Conservation (phyloP, 2,888 invertebrate species). For the Xylocampa areola region DNA sequence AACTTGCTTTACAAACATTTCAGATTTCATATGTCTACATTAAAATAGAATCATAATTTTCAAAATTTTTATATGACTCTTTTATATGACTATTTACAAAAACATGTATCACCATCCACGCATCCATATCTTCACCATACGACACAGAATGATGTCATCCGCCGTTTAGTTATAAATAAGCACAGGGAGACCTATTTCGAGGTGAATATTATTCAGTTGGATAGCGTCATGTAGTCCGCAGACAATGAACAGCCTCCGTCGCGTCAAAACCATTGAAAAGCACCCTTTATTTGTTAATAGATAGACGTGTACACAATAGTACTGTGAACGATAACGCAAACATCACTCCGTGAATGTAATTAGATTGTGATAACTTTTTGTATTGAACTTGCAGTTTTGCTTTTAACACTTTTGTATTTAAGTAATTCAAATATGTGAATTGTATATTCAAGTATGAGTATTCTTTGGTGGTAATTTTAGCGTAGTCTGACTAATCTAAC, state of each 20-base stretch:
- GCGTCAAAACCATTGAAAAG: slow-evolving; percentile 76
- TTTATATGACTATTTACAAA: background rate
- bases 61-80: no score
- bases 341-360: slow-evolving; percentile 65
- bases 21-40: no score
- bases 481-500: no score
- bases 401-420: slow-evolving; percentile 3
- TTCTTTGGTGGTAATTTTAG: no score
- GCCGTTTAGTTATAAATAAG: slow-evolving; percentile 55
- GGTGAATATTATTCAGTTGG: slow-evolving; percentile 65
- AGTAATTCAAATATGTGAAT: background rate
- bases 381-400: slow-evolving; percentile 23
- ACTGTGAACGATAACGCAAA: slow-evolving; percentile 65
- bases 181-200: slow-evolving; percentile 46
- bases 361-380: slow-evolving; percentile 63
- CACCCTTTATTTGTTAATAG: slow-evolving; percentile 78
- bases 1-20: no score
- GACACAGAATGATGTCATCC: slow-evolving; percentile 45
- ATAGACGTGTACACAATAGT: slow-evolving; percentile 70
- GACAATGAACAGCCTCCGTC: slow-evolving; percentile 71
- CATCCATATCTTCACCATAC: slow-evolving; percentile 21
- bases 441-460: background rate
- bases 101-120: slow-evolving; percentile 15
- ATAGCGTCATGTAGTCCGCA: slow-evolving; percentile 61
- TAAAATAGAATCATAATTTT: no score